Evolutionary conservation across 2,797 vertebrate genomes (phyloP).

Genomic region (Tragopan temminckii): DNA sequence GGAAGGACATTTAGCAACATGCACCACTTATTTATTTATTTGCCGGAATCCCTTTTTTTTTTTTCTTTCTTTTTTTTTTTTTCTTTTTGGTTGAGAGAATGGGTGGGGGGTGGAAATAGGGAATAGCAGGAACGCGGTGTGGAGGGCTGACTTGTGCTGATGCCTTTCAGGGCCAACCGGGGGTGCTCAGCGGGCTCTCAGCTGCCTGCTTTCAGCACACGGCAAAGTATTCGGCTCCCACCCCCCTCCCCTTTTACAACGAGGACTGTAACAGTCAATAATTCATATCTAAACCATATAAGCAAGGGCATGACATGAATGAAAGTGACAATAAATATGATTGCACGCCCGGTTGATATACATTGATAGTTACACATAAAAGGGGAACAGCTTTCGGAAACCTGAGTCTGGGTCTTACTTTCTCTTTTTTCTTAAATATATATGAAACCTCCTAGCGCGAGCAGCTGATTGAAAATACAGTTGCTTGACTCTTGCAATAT

Average conservation of each 20-base stretch:
- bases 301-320: slow-evolving; percentile 84
- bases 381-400: slow-evolving; percentile 62
- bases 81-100: too few relatives aligned
- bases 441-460: slow-evolving; percentile 45
- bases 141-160: background rate
- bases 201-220: slow-evolving; percentile 27
- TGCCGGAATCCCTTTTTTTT: slow-evolving; percentile 21
- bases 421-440: background rate
- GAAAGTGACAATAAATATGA: slow-evolving; percentile 86
- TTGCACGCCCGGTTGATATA: slow-evolving; percentile 81
- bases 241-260: slow-evolving; percentile 58
- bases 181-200: background rate
- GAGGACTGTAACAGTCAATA: slow-evolving; percentile 81
- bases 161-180: background rate
- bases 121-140: background rate
- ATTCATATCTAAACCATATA: slow-evolving; percentile 83
- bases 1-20: slow-evolving; percentile 76
- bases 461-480: slow-evolving; percentile 71
- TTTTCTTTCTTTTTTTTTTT: background rate
- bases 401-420: background rate
- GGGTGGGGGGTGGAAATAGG: background rate
- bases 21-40: slow-evolving; percentile 76
- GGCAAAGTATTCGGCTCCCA: slow-evolving; percentile 59
- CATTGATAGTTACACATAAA: slow-evolving; percentile 82
- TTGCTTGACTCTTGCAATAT: slow-evolving; percentile 76